These are phyloP conservation scores for Saturnia japonica DNA, from an alignment of 2,888 invertebrate species.

Conservation along the genomic window DNA sequence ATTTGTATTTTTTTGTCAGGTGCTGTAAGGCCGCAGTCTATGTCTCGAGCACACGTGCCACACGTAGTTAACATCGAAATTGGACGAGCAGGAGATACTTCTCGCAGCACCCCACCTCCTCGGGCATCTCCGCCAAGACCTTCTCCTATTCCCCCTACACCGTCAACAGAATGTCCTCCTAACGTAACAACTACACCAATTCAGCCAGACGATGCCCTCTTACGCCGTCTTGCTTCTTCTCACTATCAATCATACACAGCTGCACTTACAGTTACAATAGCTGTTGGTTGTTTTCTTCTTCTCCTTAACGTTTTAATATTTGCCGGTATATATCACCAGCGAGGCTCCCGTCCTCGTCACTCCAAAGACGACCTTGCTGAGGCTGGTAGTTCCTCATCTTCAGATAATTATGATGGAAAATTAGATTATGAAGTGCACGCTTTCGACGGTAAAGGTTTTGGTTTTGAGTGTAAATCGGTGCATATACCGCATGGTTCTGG, in stretches of 20 bases:
- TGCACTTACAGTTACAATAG: conserved; percentile 93
- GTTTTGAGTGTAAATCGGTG: conserved; percentile 81
- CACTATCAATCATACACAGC: conserved; percentile 95
- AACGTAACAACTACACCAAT: conserved; percentile 76
- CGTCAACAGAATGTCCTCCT: conserved; percentile 89
- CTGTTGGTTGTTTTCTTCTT: conserved; percentile 91
- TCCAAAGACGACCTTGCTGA: conserved; percentile 90
- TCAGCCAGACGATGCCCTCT: conserved; percentile 85
- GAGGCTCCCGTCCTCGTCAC: conserved; percentile 87
- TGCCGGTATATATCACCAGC: conserved; percentile 93
- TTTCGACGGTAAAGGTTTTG: conserved; percentile 80
- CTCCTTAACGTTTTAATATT: conserved; percentile 92
- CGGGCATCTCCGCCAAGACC: conserved; percentile 72
- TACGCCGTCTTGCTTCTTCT: conserved; percentile 89
- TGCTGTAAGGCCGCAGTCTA: conserved; percentile 88
- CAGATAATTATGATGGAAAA: conserved; percentile 84
- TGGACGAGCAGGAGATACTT: conserved; percentile 50
- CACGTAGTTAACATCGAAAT: conserved; percentile 73
- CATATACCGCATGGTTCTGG: conserved; percentile 75
- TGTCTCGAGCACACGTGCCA: conserved; percentile 84
- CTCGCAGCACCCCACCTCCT: conserved; percentile 66
- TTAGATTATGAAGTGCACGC: conserved; percentile 77
- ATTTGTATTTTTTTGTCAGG: conserved; percentile 70
- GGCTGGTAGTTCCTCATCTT: conserved; percentile 86
- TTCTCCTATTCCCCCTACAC: conserved; percentile 68